Base-by-base conservation (phyloP, 2,113 vertebrate genomes). In the Melospiza melodia region DNA sequence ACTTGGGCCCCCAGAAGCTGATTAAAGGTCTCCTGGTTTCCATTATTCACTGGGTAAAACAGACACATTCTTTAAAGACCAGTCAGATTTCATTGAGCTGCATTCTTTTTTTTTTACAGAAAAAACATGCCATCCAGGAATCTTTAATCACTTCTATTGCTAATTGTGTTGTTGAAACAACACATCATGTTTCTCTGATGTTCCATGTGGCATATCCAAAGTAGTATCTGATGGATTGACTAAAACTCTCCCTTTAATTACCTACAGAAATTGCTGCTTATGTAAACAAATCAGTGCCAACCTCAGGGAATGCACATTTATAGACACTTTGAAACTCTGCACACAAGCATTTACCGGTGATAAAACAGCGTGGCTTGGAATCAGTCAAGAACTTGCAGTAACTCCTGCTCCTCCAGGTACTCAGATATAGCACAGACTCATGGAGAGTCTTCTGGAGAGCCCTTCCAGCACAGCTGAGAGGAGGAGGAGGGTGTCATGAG, bases 11-110 rank as follows among this genome's bases (percentile, higher is more conserved):
- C 30, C 55, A 86, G 61, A 43, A 81, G 48, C 39, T 81, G 83
- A 94, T 84, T 87, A 81, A 93, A 93, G 65, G 52, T 75, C 68
- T 89, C 89, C 73, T 80, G 65, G 31, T 77, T 89, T 84, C 87
- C 80, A 84, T 55, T 89, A 88, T 37, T 61, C 18, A 44, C 15
- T 13, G 57, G 43, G 24, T 48, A 92, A 90, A 90, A 8, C 49
- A 89, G 52, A 71, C 25, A 63, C 22, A 58, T 69, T 33, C 74
- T 91, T 95, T 68, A 94, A 78, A 57, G 44, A 82, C 87, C 72
- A 39, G 82, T 48, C 62, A 89, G 62, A 73, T 90, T 90, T 90
- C 54, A 74, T 22, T n/a, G 23, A 80, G 74, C 24, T 57, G 68
- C 25, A 44, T 83, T 51, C 5, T 28, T 35, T n/a, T 51, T 51